Percentiles rank a stretch among this genome's conserved stretches.
Conservation (phyloP, 1,140 invertebrate species). For the Nasonia giraulti region DNA sequence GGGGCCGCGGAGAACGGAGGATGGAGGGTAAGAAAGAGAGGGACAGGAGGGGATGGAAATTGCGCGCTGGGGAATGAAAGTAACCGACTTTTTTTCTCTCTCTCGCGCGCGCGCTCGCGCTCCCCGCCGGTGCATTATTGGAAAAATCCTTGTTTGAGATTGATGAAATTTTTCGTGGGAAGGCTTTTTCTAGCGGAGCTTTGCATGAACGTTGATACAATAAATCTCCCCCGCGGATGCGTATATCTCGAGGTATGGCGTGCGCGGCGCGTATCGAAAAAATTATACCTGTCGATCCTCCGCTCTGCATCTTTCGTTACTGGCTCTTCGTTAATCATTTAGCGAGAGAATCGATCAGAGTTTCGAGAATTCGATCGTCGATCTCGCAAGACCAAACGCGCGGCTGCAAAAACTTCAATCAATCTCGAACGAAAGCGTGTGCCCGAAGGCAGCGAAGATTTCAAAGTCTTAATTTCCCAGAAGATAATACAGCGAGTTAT, state of each 20-base stretch:
- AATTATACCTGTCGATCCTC: neutral
- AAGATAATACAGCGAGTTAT: neutral
- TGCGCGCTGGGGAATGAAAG: conserved; percentile 15
- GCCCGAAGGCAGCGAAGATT: neutral
- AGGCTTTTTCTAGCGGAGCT: neutral
- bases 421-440: neutral
- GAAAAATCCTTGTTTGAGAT: conserved; percentile 32
- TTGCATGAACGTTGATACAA: neutral
- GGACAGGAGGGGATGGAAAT: conserved; percentile 16
- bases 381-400: neutral
- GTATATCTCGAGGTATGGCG: neutral
- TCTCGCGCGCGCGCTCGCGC: neutral
- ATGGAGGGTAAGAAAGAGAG: conserved; percentile 18
- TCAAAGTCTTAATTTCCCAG: neutral
- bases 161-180: conserved; percentile 32
- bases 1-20: neutral
- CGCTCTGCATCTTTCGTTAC: neutral
- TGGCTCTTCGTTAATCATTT: neutral
- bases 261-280: neutral
- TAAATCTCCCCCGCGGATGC: neutral
- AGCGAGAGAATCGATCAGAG: neutral
- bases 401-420: neutral
- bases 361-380: neutral
- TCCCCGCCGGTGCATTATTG: conserved; percentile 3
- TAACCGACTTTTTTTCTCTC: neutral